A percentile compares a stretch with the other conserved stretches of the same genome.
These are phyloP conservation scores for Megalonaias nervosa DNA, from an alignment of 1,140 invertebrate genomes.

Conservation along the genomic window DNA sequence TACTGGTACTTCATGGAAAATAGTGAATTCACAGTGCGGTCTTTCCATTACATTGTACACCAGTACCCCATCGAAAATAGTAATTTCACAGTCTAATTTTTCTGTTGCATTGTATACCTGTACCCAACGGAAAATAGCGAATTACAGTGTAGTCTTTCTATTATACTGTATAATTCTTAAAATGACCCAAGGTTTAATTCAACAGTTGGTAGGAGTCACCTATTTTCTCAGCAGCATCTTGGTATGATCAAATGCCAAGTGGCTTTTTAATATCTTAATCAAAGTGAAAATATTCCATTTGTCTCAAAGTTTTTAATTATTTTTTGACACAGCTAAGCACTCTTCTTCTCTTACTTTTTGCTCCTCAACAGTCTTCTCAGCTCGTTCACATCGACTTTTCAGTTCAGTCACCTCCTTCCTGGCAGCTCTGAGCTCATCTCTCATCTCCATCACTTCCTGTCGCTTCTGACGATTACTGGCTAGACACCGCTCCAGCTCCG, in stretches of 20 bases:
- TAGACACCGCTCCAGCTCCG: conserved; percentile 63
- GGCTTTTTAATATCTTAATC: background rate
- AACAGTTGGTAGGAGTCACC: background rate
- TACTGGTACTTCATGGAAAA: no score
- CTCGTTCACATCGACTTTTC: conserved; percentile 36
- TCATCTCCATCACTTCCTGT: conserved; percentile 51
- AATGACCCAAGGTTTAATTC: background rate
- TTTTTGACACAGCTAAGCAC: background rate
- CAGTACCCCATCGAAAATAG: no score
- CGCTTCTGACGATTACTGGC: conserved; percentile 63
- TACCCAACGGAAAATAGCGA: no score
- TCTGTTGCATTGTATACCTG: no score
- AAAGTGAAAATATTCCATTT: background rate
- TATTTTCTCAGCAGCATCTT: background rate
- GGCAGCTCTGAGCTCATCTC: conserved; percentile 42
- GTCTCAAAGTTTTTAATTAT: background rate
- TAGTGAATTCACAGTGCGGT: no score
- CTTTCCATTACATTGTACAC: no score
- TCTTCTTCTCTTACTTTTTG: conserved; percentile 39
- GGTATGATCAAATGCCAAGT: background rate
- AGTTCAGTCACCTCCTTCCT: conserved; percentile 48
- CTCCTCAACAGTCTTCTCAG: conserved; percentile 46
- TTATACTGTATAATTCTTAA: no score
- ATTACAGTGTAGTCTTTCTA: no score
- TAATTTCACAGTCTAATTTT: no score